Evolutionary conservation across 2,113 vertebrate genomes (phyloP), one percentile per base, ranked within the genome.

Genomic region (Pongo pygmaeus): DNA sequence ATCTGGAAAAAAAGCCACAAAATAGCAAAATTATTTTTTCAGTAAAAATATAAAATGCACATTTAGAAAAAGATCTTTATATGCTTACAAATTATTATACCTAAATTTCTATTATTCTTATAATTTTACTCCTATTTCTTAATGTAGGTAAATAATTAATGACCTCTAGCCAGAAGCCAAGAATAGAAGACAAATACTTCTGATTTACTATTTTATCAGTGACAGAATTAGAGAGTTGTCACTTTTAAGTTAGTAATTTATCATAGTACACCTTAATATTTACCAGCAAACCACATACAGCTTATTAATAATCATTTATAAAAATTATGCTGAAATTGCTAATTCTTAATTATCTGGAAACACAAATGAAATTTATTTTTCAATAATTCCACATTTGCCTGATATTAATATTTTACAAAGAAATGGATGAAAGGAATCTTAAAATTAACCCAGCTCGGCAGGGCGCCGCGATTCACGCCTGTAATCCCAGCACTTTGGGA

Each of bases 1-100:
- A 98, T 99, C 99, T 99, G 99, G 95, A 96, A 98, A 38, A 97
- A 96, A 92, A 89, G 18, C 1, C 72, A 96, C 52, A 97, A 83
- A 91, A 77, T 20, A 77, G 6, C 12, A 94, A 92, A 32, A 40
- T 96, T 96, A 97, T 38, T 95, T 96, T 89, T 94, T 83, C 40
- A 89, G 81, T 74, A 78, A 93, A 96, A 88, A 84, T 13, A 87
- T 25, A 92, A 97, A 84, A 80, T 27, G 5, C 6, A 46, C 25
- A 79, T 79, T 92, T 79, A 94, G 50, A 86, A 96, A 79, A 86
- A 92, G 3, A 20, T 13, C 48, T 78, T 14, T 5, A 43, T 38
- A 43, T 70, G 16, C 43, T 74, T 46, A 50, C 5, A 89, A 64
- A 93, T 72, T 57, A 84, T 0, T 83, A 30, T 48, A 95, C 17